Base-by-base conservation (phyloP, 2,888 invertebrate genomes). In the Hirtodrosophila duncani region DNA sequence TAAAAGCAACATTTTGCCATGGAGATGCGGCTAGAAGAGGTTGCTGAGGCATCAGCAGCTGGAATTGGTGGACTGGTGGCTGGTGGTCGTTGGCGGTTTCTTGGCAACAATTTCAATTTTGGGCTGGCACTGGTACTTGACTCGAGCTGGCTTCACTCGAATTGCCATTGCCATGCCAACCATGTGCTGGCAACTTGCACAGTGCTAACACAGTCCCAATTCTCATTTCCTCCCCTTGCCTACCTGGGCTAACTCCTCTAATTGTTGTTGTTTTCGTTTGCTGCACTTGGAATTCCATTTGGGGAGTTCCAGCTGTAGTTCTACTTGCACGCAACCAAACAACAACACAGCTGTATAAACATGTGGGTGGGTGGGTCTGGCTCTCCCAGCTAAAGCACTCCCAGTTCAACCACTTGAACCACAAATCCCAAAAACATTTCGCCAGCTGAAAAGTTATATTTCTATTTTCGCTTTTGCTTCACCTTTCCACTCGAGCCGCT, bases 51-150 rank as follows among this genome's bases (percentile, higher is more conserved):
- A n/a, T n/a, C n/a, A n/a, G n/a, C n/a, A n/a, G n/a, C n/a, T n/a
- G n/a, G n/a, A n/a, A 60, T 30, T 29, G 26, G 17, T 26, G n/a
- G 20, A 53, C 34, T 17, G 36, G 20, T 37, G 48, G 30, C n/a
- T 46, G 34, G 23, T 37, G 27, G 9, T 48, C 2, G 3, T 36
- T n/a, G 10, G 30, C 37, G 24, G 67, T 70, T 78, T 66, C 72
- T 71, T 78, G 72, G 72, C 82, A 83, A 75, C 82, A 81, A 59
- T 70, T 80, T 68, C 67, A 71, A 50, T 67, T 75, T 44, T 37
- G 34, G 42, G 37, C 30, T n/a, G n/a, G n/a, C n/a, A n/a, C n/a
- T n/a, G n/a, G n/a, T n/a, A 6, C 4, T 6, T 3, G 6, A 6
- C 20, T 20, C 6, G 20, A 5, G 20, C 4, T 8, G 31, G 1